Conservation (phyloP, 2,113 vertebrate species). For the Chaenogobius annularis region DNA sequence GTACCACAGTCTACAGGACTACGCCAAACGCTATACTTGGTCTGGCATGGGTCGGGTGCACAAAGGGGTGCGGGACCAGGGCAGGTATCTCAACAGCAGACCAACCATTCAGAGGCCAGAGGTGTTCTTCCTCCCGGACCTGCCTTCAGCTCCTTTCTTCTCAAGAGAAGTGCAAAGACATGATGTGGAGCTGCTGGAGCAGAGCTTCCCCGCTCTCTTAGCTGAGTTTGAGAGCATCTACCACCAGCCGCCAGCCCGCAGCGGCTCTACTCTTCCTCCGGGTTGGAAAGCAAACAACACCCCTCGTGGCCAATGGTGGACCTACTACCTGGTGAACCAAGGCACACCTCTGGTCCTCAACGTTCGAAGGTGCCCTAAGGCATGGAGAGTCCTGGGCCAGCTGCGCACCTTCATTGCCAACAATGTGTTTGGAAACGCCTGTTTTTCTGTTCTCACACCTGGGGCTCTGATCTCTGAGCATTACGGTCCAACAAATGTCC, state of each 20-base stretch:
- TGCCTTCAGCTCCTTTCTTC: constrained; percentile 92
- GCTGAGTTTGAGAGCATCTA: constrained; percentile 93
- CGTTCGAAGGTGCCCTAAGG: constrained; percentile 91
- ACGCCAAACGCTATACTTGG: constrained; percentile 98
- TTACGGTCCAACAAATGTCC: constrained; percentile 95
- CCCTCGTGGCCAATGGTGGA: constrained; percentile 92
- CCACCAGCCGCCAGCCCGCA: constrained; percentile 84
- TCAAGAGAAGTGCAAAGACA: constrained; percentile 94
- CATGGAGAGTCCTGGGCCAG: constrained; percentile 92
- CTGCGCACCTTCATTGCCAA: constrained; percentile 96
- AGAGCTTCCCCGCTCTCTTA: constrained; percentile 90
- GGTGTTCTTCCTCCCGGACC: constrained; percentile 94
- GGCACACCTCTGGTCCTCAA: constrained; percentile 91
- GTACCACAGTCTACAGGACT: constrained; percentile 96
- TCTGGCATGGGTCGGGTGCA: constrained; percentile 97
- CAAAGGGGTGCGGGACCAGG: constrained; percentile 93
- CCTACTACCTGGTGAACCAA: constrained; percentile 96
- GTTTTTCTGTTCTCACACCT: constrained; percentile 92
- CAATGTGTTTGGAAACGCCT: constrained; percentile 97
- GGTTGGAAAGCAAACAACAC: constrained; percentile 95
- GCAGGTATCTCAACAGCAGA: constrained; percentile 85
- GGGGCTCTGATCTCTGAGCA: constrained; percentile 91
- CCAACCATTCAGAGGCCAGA: constrained; percentile 95
- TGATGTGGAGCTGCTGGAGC: constrained; percentile 93
- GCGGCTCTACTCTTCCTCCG: constrained; percentile 86